phyloP scores from a whole-genome alignment of 2,888 invertebrate species.

The Cremastobaeus sp. region DNA sequence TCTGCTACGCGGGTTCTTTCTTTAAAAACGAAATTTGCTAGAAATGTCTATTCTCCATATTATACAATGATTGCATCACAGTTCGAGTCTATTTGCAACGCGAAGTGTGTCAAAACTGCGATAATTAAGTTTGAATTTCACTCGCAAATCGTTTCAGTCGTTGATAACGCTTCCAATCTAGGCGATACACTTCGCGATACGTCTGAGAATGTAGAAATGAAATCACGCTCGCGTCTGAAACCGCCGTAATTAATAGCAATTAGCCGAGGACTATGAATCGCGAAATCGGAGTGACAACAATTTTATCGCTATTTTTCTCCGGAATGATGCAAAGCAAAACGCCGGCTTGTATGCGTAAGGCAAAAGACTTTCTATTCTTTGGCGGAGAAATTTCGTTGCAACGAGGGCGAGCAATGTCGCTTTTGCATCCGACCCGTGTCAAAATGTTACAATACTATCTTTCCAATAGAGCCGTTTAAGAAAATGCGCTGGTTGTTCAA shows the following conservation, averaged over 20 bases:
- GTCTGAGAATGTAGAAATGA: too few species aligned
- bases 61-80: background rate
- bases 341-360: slow-evolving; percentile 2
- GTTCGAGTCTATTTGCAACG: background rate
- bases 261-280: background rate
- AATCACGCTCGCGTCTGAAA: too few species aligned
- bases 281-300: slow-evolving; percentile 10
- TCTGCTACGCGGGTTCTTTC: too few species aligned
- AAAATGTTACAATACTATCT: slow-evolving; percentile 32
- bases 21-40: too few species aligned
- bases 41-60: too few species aligned
- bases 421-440: slow-evolving; percentile 33
- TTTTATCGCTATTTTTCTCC: slow-evolving; percentile 25
- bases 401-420: slow-evolving; percentile 25
- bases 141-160: background rate
- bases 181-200: slow-evolving; percentile 4
- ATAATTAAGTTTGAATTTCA: slow-evolving; percentile 11
- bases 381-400: slow-evolving; percentile 47
- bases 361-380: slow-evolving; percentile 50
- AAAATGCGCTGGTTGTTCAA: background rate
- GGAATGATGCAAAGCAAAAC: background rate
- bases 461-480: slow-evolving; percentile 12
- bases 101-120: background rate
- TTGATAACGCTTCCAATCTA: background rate
- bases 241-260: too few species aligned